Evolutionary conservation across 1,140 invertebrate species (phyloP).

Genomic region (Aphelenchoides besseyi): DNA sequence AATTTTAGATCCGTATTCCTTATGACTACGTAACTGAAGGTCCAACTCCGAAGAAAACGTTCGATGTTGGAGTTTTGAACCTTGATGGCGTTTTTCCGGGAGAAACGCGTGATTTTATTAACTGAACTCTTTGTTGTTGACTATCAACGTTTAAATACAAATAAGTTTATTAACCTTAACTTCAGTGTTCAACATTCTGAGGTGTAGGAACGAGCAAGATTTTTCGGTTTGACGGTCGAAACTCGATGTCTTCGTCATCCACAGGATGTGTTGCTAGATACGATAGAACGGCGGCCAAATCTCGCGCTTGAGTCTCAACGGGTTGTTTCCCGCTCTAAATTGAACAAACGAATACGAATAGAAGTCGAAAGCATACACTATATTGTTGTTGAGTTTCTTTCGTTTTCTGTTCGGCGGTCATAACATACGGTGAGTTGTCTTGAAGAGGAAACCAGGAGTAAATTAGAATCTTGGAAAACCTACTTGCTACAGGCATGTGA

Average conservation of each 20-base stretch:
- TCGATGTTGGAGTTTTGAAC: conserved; percentile 6
- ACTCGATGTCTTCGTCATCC: neutral
- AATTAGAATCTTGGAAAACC: neutral
- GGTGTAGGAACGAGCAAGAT: conserved; percentile 2
- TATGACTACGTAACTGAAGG: neutral
- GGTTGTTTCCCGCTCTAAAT: neutral
- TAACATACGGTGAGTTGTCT: neutral
- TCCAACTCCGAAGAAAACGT: neutral
- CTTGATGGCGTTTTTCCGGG: neutral
- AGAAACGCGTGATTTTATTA: neutral
- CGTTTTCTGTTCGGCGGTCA: neutral
- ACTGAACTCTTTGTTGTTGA: neutral
- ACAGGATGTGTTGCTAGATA: conserved; percentile 14
- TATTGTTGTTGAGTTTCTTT: neutral
- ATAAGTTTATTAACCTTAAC: neutral
- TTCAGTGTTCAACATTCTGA: neutral
- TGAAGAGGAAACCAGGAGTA: neutral
- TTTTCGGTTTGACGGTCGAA: neutral
- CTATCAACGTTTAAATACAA: neutral
- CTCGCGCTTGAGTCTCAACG: neutral
- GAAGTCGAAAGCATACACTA: neutral
- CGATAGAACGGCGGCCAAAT: conserved; percentile 9
- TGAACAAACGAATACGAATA: neutral
- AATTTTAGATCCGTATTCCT: neutral
- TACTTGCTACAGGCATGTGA: neutral